These are phyloP conservation scores for Siniperca scherzeri DNA, from an alignment of 2,797 vertebrate species.

Conservation along the genomic window DNA sequence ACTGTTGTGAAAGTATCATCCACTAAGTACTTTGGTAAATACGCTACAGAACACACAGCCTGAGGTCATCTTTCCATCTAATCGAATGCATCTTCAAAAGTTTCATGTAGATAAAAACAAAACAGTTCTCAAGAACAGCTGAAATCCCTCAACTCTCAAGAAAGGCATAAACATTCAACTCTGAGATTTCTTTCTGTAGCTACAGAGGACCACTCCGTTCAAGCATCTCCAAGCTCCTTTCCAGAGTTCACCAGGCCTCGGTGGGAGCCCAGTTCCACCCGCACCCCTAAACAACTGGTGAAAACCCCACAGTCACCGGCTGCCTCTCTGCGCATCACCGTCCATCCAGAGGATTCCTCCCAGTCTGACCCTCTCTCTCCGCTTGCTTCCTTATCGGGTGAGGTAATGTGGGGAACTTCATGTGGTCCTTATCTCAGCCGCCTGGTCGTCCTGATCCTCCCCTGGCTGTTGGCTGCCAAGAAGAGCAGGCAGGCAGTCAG, in stretches of 20 bases:
- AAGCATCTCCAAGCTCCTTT: constrained; percentile 14
- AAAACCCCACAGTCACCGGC: constrained; percentile 3
- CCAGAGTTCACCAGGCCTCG: constrained; percentile 23
- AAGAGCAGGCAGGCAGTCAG: constrained; percentile 75
- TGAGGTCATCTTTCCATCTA: constrained; percentile 43
- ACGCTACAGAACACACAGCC: constrained; percentile 10
- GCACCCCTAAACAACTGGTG: constrained; percentile 16
- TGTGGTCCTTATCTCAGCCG: constrained; percentile 85
- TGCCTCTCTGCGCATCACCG: constrained; percentile 48
- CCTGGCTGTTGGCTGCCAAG: constrained; percentile 80
- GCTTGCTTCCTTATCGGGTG: constrained; percentile 86
- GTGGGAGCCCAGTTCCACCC: constrained; percentile 11
- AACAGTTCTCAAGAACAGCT: constrained; percentile 23
- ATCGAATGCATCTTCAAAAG: constrained; percentile 27
- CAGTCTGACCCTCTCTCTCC: constrained; percentile 48
- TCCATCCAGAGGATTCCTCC: constrained; percentile 51
- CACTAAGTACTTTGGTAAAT: neutral
- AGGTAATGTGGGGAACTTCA: constrained; percentile 89
- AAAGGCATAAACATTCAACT: neutral
- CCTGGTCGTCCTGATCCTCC: constrained; percentile 83
- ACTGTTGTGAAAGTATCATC: constrained; percentile 20
- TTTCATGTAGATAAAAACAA: constrained; percentile 4
- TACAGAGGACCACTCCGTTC: constrained; percentile 1
- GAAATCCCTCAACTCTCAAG: constrained; percentile 29
- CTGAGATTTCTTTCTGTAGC: neutral